phyloP scores from a whole-genome alignment of 2,797 vertebrate genomes.

The Phaenicophaeus curvirostris region DNA sequence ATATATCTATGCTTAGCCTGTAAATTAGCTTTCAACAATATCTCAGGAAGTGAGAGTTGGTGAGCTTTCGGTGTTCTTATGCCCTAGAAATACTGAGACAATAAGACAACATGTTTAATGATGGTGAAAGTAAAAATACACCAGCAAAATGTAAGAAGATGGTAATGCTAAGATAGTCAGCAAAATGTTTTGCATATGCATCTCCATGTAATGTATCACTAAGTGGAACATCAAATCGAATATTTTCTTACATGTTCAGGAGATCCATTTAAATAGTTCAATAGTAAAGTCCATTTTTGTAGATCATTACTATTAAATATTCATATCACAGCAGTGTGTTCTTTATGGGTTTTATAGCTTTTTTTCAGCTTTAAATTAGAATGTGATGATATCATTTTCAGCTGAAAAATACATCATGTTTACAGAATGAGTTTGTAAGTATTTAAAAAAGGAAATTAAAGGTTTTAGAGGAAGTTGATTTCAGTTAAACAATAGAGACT shows the following conservation, averaged over 20 bases:
- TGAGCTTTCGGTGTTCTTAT: neutral
- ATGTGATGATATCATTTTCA: neutral
- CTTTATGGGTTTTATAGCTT: neutral
- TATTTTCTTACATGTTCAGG: neutral
- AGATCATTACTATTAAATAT: slow-evolving; percentile 35
- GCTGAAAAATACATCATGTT: neutral
- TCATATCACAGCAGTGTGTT: neutral
- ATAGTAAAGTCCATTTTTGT: neutral
- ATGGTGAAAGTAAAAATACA: neutral
- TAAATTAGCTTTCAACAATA: neutral
- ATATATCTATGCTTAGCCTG: neutral
- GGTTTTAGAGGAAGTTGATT: neutral
- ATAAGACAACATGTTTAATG: neutral
- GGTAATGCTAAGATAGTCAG: neutral
- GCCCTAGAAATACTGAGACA: neutral
- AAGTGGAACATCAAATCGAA: neutral
- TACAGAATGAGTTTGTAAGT: neutral
- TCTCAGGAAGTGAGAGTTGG: neutral
- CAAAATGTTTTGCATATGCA: neutral
- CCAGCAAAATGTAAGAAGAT: neutral
- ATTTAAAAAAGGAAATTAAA: neutral
- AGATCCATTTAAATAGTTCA: slow-evolving; percentile 3
- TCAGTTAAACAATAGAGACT: neutral
- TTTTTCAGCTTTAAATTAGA: slow-evolving; percentile 2
- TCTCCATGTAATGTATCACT: neutral